phyloP scores from a whole-genome alignment of 2,113 vertebrate genomes.

The Scortum barcoo region DNA sequence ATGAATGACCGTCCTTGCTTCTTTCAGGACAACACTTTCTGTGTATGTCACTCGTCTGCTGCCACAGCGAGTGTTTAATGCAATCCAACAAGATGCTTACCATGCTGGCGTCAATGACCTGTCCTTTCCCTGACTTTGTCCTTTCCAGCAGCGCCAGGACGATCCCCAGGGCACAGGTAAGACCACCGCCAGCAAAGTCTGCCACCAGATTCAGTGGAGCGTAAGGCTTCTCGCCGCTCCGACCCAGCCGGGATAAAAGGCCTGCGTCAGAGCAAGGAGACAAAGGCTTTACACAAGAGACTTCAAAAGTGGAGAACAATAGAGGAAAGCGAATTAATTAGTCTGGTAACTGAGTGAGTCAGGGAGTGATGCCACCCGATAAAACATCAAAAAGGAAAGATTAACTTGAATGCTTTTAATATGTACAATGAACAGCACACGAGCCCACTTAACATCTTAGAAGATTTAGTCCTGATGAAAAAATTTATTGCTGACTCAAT shows the following conservation, averaged over 20 bases:
- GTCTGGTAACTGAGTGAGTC: neutral
- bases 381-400: neutral
- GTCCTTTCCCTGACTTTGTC: constrained; percentile 90
- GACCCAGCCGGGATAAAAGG: constrained; percentile 91
- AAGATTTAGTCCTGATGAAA: neutral
- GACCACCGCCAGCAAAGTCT: constrained; percentile 94
- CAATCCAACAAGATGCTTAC: constrained; percentile 80
- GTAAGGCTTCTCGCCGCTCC: constrained; percentile 88
- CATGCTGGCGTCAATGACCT: constrained; percentile 95
- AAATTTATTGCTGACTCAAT: neutral
- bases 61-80: too few species aligned
- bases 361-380: neutral
- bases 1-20: neutral
- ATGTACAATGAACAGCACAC: neutral
- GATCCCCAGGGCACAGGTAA: constrained; percentile 92
- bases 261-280: constrained; percentile 79
- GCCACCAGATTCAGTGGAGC: constrained; percentile 92
- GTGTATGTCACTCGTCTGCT: too few species aligned
- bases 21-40: neutral
- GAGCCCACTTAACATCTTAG: neutral
- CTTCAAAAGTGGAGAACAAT: neutral
- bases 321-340: neutral
- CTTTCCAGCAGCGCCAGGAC: constrained; percentile 91
- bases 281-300: neutral
- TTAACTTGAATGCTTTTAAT: too few species aligned